These are phyloP conservation scores for Chionoecetes opilio DNA, from an alignment of 1,140 invertebrate species.

Conservation along the genomic window DNA sequence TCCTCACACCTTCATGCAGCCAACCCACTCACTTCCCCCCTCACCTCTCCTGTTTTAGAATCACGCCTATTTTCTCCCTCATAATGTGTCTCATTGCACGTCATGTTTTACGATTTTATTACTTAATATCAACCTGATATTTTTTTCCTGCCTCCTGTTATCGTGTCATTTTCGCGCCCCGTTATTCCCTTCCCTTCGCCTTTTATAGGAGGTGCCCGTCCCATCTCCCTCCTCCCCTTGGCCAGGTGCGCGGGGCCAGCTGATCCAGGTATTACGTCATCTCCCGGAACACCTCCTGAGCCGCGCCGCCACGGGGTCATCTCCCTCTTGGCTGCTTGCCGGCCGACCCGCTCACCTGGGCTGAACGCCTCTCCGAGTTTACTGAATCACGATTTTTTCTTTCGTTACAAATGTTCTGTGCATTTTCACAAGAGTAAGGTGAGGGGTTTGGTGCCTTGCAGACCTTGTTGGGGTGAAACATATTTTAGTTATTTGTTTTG, in stretches of 20 bases:
- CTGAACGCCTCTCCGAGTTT: too few species aligned
- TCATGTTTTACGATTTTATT: background rate
- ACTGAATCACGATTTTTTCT: too few species aligned
- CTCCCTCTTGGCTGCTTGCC: background rate
- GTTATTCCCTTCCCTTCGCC: background rate
- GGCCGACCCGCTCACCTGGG: background rate
- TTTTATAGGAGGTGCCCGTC: background rate
- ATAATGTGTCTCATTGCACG: background rate
- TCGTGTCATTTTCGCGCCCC: background rate
- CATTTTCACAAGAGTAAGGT: too few species aligned
- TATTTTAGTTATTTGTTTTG: too few species aligned
- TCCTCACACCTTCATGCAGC: background rate
- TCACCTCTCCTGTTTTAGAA: background rate
- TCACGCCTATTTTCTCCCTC: background rate
- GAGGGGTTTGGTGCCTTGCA: too few species aligned
- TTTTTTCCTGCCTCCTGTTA: background rate
- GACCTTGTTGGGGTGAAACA: too few species aligned
- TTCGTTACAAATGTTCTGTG: too few species aligned
- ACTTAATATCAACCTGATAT: background rate
- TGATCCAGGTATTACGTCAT: constrained; percentile 19
- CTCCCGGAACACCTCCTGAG: background rate
- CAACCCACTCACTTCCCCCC: background rate
- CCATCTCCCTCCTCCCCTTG: too few species aligned
- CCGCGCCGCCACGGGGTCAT: background rate
- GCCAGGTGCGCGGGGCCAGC: background rate